phyloP scores from a whole-genome alignment of 2,797 vertebrate species.

The Sebastes taczanowskii region DNA sequence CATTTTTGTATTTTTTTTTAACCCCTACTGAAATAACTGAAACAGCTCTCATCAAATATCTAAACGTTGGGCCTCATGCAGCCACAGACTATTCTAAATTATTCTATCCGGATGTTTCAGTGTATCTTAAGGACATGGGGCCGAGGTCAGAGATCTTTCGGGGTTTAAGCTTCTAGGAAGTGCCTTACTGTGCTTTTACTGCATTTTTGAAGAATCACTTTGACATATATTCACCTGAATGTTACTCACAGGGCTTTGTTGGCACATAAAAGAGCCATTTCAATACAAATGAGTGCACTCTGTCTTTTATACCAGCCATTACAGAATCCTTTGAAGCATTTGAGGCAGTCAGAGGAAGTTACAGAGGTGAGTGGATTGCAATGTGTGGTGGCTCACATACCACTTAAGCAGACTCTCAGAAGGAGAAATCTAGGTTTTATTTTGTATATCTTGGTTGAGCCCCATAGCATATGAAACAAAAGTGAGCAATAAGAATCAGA shows the following conservation, averaged over 20 bases:
- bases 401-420: slow-evolving; percentile 20
- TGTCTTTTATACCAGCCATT: slow-evolving; percentile 34
- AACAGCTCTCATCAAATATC: not conserved
- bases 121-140: not conserved
- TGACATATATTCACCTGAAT: slow-evolving; percentile 23
- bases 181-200: not conserved
- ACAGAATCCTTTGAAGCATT: slow-evolving; percentile 30
- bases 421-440: not conserved
- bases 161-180: not conserved
- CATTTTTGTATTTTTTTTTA: too few species aligned
- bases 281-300: slow-evolving; percentile 21
- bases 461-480: not conserved
- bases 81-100: not conserved
- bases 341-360: slow-evolving; percentile 25
- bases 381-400: not conserved
- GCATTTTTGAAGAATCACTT: slow-evolving; percentile 9
- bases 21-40: not conserved
- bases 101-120: not conserved
- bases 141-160: not conserved
- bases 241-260: slow-evolving; percentile 22
- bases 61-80: not conserved
- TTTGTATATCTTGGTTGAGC: not conserved
- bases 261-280: slow-evolving; percentile 31
- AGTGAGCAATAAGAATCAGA: not conserved
- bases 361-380: slow-evolving; percentile 12